Evolutionary conservation across 2,113 vertebrate genomes (phyloP).

Genomic region (Leptodactylus fuscus): DNA sequence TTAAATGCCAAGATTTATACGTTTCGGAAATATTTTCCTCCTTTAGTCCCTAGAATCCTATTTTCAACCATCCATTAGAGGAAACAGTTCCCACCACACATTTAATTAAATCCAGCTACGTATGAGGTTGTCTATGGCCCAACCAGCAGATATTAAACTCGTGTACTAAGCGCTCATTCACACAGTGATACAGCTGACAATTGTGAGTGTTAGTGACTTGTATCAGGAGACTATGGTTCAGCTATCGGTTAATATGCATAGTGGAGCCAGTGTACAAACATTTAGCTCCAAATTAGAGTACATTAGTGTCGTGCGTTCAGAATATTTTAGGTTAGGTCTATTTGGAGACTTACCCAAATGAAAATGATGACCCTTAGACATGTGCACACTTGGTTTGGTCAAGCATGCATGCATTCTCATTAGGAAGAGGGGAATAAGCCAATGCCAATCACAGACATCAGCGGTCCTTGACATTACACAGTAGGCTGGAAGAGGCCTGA

Average conservation of each 20-base stretch:
- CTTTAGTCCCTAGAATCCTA: slow-evolving; percentile 49
- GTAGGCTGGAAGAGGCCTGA: too few relatives aligned
- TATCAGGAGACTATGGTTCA: slow-evolving; percentile 18
- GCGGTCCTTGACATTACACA: too few relatives aligned
- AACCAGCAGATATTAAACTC: slow-evolving; percentile 30
- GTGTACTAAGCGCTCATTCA: slow-evolving; percentile 16
- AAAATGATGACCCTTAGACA: too few relatives aligned
- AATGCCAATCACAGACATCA: too few relatives aligned
- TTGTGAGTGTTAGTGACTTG: neutral
- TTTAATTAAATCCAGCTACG: slow-evolving; percentile 54
- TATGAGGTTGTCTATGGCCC: slow-evolving; percentile 19
- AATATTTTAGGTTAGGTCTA: neutral
- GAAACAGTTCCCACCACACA: slow-evolving; percentile 24
- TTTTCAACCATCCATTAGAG: slow-evolving; percentile 43
- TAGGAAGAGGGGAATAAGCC: too few relatives aligned
- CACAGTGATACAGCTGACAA: neutral
- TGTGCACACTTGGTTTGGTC: too few relatives aligned
- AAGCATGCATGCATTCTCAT: too few relatives aligned
- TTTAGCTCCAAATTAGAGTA: neutral
- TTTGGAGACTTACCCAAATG: too few relatives aligned
- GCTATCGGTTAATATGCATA: slow-evolving; percentile 24
- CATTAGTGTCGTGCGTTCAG: neutral
- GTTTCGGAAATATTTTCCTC: slow-evolving; percentile 50
- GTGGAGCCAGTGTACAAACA: slow-evolving; percentile 13
- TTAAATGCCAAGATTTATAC: slow-evolving; percentile 53